Conservation (phyloP, 2,888 invertebrate genomes). For the Drosophila falleni region DNA sequence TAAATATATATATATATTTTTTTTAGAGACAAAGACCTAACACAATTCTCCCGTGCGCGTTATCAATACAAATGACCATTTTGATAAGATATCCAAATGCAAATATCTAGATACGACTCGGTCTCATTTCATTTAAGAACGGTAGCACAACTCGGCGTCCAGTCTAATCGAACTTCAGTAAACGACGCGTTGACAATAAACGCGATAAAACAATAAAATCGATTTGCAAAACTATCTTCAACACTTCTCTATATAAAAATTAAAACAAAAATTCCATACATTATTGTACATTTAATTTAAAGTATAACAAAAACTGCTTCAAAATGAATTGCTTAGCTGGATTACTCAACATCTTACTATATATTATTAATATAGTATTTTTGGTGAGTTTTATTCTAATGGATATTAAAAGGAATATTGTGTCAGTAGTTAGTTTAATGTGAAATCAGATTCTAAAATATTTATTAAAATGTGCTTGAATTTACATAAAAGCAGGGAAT, state of each 20-base stretch:
- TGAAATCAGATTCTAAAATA: neutral
- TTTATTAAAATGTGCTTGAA: neutral
- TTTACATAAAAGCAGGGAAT: no score
- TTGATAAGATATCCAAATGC: conserved; percentile 40
- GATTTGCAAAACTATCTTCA: neutral
- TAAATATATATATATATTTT: conserved; percentile 9
- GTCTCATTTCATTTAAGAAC: conserved; percentile 56
- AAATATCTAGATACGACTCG: conserved; percentile 62
- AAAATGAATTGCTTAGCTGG: conserved; percentile 82
- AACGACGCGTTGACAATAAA: conserved; percentile 56
- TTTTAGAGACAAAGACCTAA: conserved; percentile 12
- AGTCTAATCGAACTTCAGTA: conserved; percentile 68
- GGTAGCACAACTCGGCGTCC: conserved; percentile 24
- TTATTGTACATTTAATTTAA: conserved; percentile 7
- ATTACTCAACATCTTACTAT: conserved; percentile 82
- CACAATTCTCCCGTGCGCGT: conserved; percentile 18
- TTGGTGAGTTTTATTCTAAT: conserved; percentile 78
- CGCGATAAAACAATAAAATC: conserved; percentile 54
- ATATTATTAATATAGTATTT: conserved; percentile 82
- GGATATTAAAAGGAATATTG: neutral
- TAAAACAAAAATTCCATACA: neutral
- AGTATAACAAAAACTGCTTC: conserved; percentile 24
- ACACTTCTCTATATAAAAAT: neutral
- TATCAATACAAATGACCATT: conserved; percentile 27
- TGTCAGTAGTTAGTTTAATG: neutral